Evolutionary conservation across 2,113 vertebrate species (phyloP), one percentile per base, ranked within the genome.

Genomic region (Artemisiospiza belli): DNA sequence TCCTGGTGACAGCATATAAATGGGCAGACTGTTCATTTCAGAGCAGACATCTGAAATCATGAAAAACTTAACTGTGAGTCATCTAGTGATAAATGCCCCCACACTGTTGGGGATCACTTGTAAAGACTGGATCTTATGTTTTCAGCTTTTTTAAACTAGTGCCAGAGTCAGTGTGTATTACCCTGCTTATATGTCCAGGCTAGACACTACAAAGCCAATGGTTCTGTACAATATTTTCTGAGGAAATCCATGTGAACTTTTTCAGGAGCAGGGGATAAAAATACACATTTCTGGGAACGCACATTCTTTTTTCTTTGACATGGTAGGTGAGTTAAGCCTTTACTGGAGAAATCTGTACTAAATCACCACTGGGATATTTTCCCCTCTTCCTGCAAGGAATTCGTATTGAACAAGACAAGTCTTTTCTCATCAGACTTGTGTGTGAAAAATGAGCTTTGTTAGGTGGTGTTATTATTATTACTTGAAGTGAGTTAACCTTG

Each of bases 1-100:
- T 92, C 63, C 85, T 59, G 19, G 55, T 93, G 79, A 92, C 75
- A 85, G 67, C 31, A 35, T 77, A 79, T 92, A 83, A 86, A 94
- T 62, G 70, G 31, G 9, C 17, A 79, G 62, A 69, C 28, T 92
- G 69, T 76, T 90, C 51, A 46, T 92, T 93, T 67, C 72, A 80
- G 27, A 66, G 41, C 58, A 95, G 25, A 59, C 9, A 0, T 80
- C 82, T 76, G 67, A 80, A 92, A 89, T 30, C 4, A 19, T 61
- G 69, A 84, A 57, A 61, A 92, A 93, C 55, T 80, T 76, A 80
- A 23, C 28, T 88, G 49, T 73, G 63, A 88, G 51, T 88, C 83
- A 90, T 51, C 46, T 43, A 30, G 63, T 77, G 79, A 83, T 83
- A 77, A 91, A 85, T 82, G 66, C 41, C 66, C 30, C 54, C 41